phyloP scores from a whole-genome alignment of 2,888 invertebrate species.

The Opisthograptis luteolata region DNA sequence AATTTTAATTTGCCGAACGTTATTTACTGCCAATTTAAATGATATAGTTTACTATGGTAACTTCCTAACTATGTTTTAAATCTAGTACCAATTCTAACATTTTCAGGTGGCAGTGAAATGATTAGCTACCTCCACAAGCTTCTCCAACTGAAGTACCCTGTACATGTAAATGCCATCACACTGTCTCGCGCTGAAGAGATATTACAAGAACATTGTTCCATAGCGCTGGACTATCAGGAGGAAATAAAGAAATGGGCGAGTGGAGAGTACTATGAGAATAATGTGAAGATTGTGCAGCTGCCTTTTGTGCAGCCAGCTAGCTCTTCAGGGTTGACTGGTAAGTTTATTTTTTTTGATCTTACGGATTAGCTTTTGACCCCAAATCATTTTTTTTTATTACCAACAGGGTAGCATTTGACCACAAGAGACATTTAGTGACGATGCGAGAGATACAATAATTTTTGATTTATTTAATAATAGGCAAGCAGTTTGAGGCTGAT shows the following conservation, averaged over 20 bases:
- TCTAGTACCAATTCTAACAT: too few species aligned
- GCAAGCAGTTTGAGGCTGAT: too few species aligned
- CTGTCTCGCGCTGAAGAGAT: constrained; percentile 94
- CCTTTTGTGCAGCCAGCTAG: constrained; percentile 89
- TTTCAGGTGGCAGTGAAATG: constrained; percentile 90
- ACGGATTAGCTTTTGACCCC: too few species aligned
- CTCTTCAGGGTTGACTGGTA: constrained; percentile 86
- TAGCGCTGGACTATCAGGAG: constrained; percentile 91
- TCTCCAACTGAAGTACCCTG: constrained; percentile 96
- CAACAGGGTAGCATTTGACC: too few species aligned
- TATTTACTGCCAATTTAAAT: too few species aligned
- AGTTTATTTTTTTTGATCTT: constrained; percentile 12
- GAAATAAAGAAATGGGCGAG: constrained; percentile 93
- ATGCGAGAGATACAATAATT: too few species aligned
- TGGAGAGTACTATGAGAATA: constrained; percentile 91
- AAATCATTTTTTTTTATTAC: too few species aligned
- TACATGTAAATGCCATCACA: constrained; percentile 94
- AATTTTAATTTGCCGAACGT: too few species aligned
- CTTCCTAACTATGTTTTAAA: too few species aligned
- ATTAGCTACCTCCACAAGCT: constrained; percentile 93
- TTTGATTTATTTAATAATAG: too few species aligned
- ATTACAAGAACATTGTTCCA: constrained; percentile 90
- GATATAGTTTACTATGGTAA: too few species aligned
- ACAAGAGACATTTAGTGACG: too few species aligned
- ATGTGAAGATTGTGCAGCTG: constrained; percentile 93